Percentiles rank a stretch among this genome's conserved stretches.
Evolutionary conservation across 2,113 vertebrate genomes (phyloP).

Genomic region (Pachyramphus minor): DNA sequence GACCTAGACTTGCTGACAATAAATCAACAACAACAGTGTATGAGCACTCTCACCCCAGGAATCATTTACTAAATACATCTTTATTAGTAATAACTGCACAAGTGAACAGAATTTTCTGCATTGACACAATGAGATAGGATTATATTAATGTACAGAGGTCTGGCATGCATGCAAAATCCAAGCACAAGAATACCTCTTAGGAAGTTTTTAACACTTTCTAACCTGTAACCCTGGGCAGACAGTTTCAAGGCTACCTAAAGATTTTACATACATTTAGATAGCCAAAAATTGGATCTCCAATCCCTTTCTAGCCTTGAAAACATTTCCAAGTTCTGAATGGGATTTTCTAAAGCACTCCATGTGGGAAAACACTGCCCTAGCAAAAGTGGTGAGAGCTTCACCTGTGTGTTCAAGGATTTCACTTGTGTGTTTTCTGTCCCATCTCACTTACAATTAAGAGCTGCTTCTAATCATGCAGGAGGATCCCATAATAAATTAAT

Average conservation of each 20-base stretch:
- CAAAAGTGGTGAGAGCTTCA: not conserved
- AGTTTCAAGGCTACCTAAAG: not conserved
- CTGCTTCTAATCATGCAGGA: not conserved
- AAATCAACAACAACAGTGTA: not conserved
- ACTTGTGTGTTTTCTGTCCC: not conserved
- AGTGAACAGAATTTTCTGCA: not conserved
- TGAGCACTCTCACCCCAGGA: not conserved
- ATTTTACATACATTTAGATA: not conserved
- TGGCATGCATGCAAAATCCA: not conserved
- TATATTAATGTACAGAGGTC: not conserved
- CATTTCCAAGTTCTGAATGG: not conserved
- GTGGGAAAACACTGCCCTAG: not conserved
- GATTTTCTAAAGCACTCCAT: not conserved
- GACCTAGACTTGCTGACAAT: not conserved
- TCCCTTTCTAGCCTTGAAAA: not conserved
- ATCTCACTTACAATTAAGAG: not conserved
- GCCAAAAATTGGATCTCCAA: not conserved
- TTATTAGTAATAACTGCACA: constrained; percentile 31
- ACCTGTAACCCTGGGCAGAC: not conserved
- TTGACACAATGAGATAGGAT: not conserved
- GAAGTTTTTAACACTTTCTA: not conserved
- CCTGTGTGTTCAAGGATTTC: not conserved
- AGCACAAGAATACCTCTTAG: not conserved
- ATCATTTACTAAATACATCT: not conserved
- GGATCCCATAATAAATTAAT: not conserved